Conservation (phyloP, 2,888 invertebrate genomes). For the Furcula furcula region DNA sequence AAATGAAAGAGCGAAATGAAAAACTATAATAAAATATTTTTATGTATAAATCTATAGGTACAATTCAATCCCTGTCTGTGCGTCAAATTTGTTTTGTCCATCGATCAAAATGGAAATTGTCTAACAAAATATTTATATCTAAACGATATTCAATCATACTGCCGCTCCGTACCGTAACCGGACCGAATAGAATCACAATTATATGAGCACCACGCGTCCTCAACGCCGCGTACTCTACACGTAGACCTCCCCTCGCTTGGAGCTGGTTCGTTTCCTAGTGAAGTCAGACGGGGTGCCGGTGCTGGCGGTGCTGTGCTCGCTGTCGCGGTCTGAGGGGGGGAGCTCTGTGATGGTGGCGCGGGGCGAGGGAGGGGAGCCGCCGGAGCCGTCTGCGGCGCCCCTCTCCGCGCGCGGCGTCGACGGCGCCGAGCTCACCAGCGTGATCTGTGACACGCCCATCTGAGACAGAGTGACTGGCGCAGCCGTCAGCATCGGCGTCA, state of each 20-base stretch:
- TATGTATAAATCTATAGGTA: slow-evolving; percentile 51
- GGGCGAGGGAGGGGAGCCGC: slow-evolving; percentile 30
- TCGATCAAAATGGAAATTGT: slow-evolving; percentile 27
- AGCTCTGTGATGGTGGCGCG: slow-evolving; percentile 50
- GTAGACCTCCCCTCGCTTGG: slow-evolving; percentile 72
- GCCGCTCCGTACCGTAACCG: slow-evolving; percentile 12
- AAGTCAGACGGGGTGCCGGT: slow-evolving; percentile 52
- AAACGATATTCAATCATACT: slow-evolving; percentile 23
- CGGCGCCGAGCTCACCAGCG: slow-evolving; percentile 76
- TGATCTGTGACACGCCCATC: slow-evolving; percentile 83
- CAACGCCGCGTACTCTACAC: slow-evolving; percentile 44
- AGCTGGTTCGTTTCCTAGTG: slow-evolving; percentile 50
- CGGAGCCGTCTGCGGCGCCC: slow-evolving; percentile 39
- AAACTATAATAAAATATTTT: slow-evolving; percentile 46
- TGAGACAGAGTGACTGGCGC: slow-evolving; percentile 78
- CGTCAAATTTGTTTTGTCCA: slow-evolving; percentile 45
- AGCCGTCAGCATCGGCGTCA: slow-evolving; percentile 66
- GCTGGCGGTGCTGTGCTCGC: slow-evolving; percentile 50
- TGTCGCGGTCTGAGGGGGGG: slow-evolving; percentile 53
- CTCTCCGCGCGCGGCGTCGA: slow-evolving; percentile 62
- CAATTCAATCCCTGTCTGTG: slow-evolving; percentile 69
- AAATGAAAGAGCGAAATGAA: slow-evolving; percentile 29
- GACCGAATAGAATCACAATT: slow-evolving; percentile 32
- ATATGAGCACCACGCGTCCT: slow-evolving; percentile 34
- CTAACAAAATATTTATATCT: slow-evolving; percentile 16